These are phyloP conservation scores for Zoanthus solanderi DNA, from an alignment of 92 coral and sea anemone genomes.

Conservation along the genomic window DNA sequence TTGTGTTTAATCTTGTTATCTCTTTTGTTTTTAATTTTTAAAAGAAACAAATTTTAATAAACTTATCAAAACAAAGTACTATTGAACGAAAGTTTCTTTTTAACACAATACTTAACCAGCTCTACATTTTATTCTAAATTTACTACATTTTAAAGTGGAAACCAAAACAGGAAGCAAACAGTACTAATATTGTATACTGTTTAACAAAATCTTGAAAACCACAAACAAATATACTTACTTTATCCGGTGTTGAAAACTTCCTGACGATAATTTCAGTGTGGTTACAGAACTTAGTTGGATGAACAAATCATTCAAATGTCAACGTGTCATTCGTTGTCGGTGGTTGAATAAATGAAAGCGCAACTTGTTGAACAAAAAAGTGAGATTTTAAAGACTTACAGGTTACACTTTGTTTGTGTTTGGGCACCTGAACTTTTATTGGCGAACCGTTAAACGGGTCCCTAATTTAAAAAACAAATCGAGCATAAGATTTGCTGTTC, in stretches of 20 bases:
- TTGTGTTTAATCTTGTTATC: neutral
- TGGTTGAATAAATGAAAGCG: neutral
- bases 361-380: neutral
- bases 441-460: too few relatives aligned
- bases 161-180: neutral
- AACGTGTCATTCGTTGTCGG: slow-evolving; percentile 31
- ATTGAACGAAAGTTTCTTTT: neutral
- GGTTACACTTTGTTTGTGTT: slow-evolving; percentile 27
- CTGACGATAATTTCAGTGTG: slow-evolving; percentile 8
- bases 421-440: slow-evolving; percentile 29
- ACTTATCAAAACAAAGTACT: neutral
- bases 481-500: too few relatives aligned
- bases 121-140: neutral
- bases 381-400: neutral
- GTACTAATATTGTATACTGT: neutral
- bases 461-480: too few relatives aligned
- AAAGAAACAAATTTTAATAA: neutral
- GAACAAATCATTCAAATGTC: neutral
- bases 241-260: neutral
- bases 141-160: neutral
- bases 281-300: neutral
- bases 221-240: slow-evolving; percentile 31
- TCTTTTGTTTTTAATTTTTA: neutral
- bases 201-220: neutral
- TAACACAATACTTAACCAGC: neutral